Evolutionary conservation across 2,797 vertebrate genomes (phyloP).

Genomic region (Enteromius argenteus): DNA sequence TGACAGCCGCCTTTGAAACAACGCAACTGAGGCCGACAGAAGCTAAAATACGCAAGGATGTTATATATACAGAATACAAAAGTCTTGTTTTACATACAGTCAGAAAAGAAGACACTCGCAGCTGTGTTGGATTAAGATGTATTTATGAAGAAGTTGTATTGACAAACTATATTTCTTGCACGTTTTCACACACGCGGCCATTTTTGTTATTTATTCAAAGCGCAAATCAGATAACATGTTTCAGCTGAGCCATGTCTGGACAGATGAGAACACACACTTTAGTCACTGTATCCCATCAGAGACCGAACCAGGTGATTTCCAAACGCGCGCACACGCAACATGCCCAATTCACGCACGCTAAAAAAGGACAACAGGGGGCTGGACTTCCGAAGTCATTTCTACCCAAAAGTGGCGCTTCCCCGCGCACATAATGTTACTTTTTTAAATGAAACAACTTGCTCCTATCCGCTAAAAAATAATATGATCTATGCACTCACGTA

Average conservation of each 20-base stretch:
- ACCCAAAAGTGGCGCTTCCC: conserved; percentile 6
- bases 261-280: background rate
- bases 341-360: conserved; percentile 5
- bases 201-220: conserved; percentile 74
- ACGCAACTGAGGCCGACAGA: background rate
- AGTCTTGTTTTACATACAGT: background rate
- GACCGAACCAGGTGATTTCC: background rate
- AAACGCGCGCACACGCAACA: conserved; percentile 13
- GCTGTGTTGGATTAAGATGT: background rate
- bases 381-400: conserved; percentile 38
- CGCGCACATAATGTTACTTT: background rate
- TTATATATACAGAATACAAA: background rate
- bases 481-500: conserved; percentile 67
- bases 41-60: too few relatives aligned
- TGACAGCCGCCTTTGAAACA: background rate
- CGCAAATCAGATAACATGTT: conserved; percentile 21
- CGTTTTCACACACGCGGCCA: conserved; percentile 75
- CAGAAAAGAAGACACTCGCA: background rate
- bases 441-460: conserved; percentile 11
- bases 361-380: conserved; percentile 32
- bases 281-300: background rate
- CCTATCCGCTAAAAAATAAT: background rate
- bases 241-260: background rate
- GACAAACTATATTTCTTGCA: background rate
- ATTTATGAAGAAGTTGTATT: background rate